Base-by-base conservation (phyloP, 1,140 invertebrate species). In the Bactericera cockerelli region DNA sequence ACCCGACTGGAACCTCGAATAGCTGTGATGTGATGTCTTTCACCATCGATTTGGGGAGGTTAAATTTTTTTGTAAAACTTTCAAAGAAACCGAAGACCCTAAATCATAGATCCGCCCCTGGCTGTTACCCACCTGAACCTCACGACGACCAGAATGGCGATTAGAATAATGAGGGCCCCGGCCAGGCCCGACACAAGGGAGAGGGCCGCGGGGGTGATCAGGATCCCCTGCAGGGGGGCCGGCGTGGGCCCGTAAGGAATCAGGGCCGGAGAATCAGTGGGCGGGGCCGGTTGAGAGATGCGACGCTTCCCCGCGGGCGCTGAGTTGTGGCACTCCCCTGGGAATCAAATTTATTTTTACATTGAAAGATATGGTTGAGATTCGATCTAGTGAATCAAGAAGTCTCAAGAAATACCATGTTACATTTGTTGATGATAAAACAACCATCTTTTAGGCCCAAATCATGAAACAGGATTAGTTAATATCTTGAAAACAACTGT, bases 241-340 rank as follows among this genome's bases (percentile, higher is more conserved):
- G 42, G 4, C 4, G n/a, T 49, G 22, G 42, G 42, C 22, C 19
- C 42, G n/a, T 49, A 16, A n/a, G n/a, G 22, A 4, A 4, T 8
- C 22, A 49, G 22, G n/a, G n/a, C 42, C 22, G n/a, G n/a, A 4
- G 8, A 8, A 8, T 19, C 8, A n/a, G 4, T 16, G 19, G 42
- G 22, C 6, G 42, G 42, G 28, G 28, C 28, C 3, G n/a, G 42
- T n/a, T 49, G 42, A 1, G 82, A 79, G 49, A 84, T 85, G 42
- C 83, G 75, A n/a, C 84, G 74, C 66, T 86, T 86, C 21, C 83
- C 83, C 25, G 81, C 82, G 16, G 83, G 81, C 0, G 82, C 83
- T 16, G 56, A 13, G 26, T 63, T 65, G 33, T 67, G 67, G 56
- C 68, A 70, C 55, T 65, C 65, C 13, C 67, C 67, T 67, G 58